Evolutionary conservation across 2,113 vertebrate species (phyloP), one percentile per base, ranked within the genome.

Genomic region (Cariama cristata): DNA sequence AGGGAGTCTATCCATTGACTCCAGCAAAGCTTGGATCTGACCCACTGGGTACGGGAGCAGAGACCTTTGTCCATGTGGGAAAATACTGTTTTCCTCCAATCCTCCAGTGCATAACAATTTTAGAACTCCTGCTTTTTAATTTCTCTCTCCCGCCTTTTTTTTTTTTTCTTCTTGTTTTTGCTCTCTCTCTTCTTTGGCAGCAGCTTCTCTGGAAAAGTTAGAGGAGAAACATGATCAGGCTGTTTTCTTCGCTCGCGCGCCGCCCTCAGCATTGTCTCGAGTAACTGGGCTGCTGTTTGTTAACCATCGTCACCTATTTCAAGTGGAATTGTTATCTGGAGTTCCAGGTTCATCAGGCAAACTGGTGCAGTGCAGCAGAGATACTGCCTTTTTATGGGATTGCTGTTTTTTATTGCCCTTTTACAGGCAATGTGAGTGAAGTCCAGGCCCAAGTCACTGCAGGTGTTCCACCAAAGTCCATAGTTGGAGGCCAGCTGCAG

Each of bases 321-420:
- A 22, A 91, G 88, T 66, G 75, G 71, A 86, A 81, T 79, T 69
- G 32, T 79, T 81, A 64, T 91, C 91, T 86, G 93, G 95, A 96
- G 55, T 40, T 88, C 91, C 80, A 88, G 91, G 75, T 88, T 68
- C 93, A 77, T 95, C 69, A 79, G 87, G 90, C 71, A 93, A 95
- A 95, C 69, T 64, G 93, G 93, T 88, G 32, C 49, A 64, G 79
- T 42, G 33, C 59, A 87, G 74, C 33, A 47, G 40, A 67, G 23
- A 49, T 3, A 7, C 10, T 53, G 42, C 2, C 2, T 73, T 63
- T 88, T 90, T 33, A 11, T 44, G 49, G 14, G 17, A 30, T 35
- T 44, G 10, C 18, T 81, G 30, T 0, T 8, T 76, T 91, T 88
- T 68, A 58, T 77, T 63, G 24, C 28, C 19, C 6, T 91, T 88